Evolutionary conservation across 2,113 vertebrate genomes (phyloP).

Genomic region (Physeter macrocephalus): DNA sequence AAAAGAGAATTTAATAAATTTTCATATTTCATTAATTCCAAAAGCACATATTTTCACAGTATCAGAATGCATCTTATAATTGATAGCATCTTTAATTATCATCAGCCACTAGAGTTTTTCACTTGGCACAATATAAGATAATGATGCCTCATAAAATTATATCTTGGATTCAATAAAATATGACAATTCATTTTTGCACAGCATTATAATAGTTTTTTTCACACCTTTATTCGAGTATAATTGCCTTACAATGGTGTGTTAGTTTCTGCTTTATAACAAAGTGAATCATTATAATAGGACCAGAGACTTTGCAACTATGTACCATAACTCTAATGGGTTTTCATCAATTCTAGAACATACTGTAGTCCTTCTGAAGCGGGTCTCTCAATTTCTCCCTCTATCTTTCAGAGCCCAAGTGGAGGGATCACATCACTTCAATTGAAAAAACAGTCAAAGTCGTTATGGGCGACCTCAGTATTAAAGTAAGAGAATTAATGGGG

Average conservation of each 20-base stretch:
- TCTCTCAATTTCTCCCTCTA: neutral
- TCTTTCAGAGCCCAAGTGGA: slow-evolving; percentile 65
- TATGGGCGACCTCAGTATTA: slow-evolving; percentile 52
- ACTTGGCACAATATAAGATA: neutral
- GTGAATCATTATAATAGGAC: neutral
- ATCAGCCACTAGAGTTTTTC: neutral
- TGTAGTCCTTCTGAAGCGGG: neutral
- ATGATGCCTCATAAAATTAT: neutral
- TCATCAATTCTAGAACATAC: neutral
- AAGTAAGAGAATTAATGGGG: slow-evolving; percentile 63
- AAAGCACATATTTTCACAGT: neutral
- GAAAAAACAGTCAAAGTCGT: slow-evolving; percentile 60
- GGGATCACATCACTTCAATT: slow-evolving; percentile 53
- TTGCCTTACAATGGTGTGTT: too few species aligned
- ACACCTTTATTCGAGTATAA: too few species aligned
- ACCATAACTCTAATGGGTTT: neutral
- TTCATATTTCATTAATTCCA: neutral
- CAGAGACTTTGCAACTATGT: neutral
- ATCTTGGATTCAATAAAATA: neutral
- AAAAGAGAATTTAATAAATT: neutral
- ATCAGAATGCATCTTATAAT: neutral
- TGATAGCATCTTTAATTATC: neutral
- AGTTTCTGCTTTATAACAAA: too few species aligned
- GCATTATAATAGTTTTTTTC: neutral
- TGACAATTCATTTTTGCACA: neutral